phyloP scores from a whole-genome alignment of 2,113 vertebrate species.

The Periophthalmodon schlosseri region DNA sequence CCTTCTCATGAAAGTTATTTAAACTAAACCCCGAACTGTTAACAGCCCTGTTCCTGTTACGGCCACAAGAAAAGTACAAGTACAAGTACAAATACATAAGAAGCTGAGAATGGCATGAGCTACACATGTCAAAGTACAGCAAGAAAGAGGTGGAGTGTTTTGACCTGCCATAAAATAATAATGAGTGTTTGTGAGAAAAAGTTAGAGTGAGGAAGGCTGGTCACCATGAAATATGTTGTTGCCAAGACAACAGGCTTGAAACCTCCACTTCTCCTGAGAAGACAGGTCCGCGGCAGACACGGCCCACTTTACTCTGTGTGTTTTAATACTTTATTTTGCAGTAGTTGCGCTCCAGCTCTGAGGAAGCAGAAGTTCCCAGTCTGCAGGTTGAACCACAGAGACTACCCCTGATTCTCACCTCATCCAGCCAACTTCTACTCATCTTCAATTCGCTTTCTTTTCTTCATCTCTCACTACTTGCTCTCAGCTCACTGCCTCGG shows the following conservation, averaged over 20 bases:
- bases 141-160: neutral
- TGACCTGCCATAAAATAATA: conserved; percentile 12
- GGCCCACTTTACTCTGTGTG: neutral
- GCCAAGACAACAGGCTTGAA: conserved; percentile 52
- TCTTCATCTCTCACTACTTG: too few species aligned
- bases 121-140: neutral
- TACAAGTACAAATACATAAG: neutral
- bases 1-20: neutral
- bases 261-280: conserved; percentile 12
- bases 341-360: neutral
- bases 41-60: neutral
- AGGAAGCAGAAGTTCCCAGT: neutral
- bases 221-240: conserved; percentile 55
- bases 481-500: too few species aligned
- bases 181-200: conserved; percentile 23
- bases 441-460: too few species aligned
- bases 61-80: neutral
- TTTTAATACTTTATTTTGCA: neutral
- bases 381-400: neutral
- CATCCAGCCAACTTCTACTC: too few species aligned
- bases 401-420: neutral
- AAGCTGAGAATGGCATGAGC: neutral
- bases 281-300: neutral
- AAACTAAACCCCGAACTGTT: neutral
- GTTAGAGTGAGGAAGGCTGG: conserved; percentile 22